phyloP scores from a whole-genome alignment of 2,888 invertebrate species.

The Aphrophora alni region DNA sequence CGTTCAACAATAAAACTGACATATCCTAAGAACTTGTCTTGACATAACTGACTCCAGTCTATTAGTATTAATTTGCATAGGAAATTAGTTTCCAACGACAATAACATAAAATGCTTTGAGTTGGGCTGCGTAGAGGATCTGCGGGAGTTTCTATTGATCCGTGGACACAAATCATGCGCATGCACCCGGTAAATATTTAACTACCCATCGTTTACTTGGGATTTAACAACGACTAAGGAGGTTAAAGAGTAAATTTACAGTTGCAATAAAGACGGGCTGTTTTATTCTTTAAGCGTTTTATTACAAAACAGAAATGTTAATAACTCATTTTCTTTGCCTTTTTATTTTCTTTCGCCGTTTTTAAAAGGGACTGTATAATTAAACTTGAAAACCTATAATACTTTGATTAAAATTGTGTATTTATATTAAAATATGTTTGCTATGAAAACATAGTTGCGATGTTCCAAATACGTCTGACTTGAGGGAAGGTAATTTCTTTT shows the following conservation, averaged over 20 bases:
- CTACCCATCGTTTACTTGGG: background rate
- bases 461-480: too few relatives aligned
- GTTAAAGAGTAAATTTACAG: background rate
- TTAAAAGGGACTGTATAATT: too few relatives aligned
- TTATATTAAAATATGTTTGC: too few relatives aligned
- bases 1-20: background rate
- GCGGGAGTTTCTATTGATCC: background rate
- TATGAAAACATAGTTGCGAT: too few relatives aligned
- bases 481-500: too few relatives aligned
- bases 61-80: slow-evolving; percentile 9
- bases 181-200: slow-evolving; percentile 3
- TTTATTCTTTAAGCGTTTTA: background rate
- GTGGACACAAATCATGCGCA: slow-evolving; percentile 1
- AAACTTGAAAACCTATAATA: too few relatives aligned
- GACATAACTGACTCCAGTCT: background rate
- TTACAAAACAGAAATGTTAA: background rate
- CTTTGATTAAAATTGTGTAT: too few relatives aligned
- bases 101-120: background rate
- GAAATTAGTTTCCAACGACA: background rate
- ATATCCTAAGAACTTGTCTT: background rate
- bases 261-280: background rate
- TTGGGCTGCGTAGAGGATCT: background rate
- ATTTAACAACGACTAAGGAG: background rate
- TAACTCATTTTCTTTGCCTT: too few relatives aligned
- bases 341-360: too few relatives aligned